phyloP scores from a whole-genome alignment of 2,888 invertebrate genomes.

The Drosophila gaucha region DNA sequence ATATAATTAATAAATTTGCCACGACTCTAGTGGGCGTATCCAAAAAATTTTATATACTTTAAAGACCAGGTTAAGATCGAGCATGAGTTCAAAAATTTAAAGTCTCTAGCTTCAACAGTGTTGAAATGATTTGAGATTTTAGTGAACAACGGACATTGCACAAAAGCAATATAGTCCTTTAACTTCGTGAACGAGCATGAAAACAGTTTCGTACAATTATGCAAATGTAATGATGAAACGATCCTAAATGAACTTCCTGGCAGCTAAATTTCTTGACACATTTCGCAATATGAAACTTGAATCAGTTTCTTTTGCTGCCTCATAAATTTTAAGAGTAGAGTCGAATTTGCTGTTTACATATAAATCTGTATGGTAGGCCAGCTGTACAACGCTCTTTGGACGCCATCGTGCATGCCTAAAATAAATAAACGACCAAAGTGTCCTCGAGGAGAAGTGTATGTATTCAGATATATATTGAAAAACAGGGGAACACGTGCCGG shows the following conservation, averaged over 20 bases:
- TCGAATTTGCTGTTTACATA: constrained; percentile 40
- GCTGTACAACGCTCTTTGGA: constrained; percentile 1
- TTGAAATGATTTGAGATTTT: no score
- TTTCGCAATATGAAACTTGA: constrained; percentile 20
- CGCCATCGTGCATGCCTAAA: constrained; percentile 34
- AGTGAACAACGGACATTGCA: no score
- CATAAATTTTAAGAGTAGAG: constrained; percentile 37
- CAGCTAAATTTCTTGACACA: constrained; percentile 4
- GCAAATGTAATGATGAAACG: constrained; percentile 22
- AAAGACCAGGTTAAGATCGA: no score
- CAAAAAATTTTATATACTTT: no score
- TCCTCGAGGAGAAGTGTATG: not conserved
- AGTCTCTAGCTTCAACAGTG: no score
- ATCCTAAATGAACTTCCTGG: constrained; percentile 26
- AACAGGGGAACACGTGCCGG: constrained; percentile 44
- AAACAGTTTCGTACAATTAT: no score
- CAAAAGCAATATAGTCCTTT: no score
- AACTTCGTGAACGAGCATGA: no score
- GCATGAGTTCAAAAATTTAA: no score
- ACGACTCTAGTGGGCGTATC: no score
- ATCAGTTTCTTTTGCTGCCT: constrained; percentile 21
- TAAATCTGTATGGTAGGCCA: constrained; percentile 4
- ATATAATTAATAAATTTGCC: no score
- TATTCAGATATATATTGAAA: constrained; percentile 31
- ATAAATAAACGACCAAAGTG: constrained; percentile 37